These are phyloP conservation scores for Helarctos malayanus DNA, from an alignment of 2,797 vertebrate species.

Conservation along the genomic window DNA sequence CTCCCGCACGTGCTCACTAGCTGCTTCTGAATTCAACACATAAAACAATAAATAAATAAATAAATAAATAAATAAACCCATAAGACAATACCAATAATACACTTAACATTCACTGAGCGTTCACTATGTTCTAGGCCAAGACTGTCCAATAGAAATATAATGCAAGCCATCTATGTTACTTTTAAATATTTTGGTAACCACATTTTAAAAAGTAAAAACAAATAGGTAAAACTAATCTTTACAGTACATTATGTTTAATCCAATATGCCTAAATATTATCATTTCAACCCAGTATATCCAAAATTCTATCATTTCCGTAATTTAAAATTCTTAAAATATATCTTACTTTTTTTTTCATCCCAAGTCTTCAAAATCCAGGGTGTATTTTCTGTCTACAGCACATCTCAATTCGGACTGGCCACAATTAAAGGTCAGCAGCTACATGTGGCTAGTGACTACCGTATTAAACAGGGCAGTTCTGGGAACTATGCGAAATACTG, in stretches of 20 bases:
- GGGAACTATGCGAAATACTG: not conserved
- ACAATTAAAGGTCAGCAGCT: not conserved
- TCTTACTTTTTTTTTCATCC: not conserved
- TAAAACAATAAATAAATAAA: not conserved
- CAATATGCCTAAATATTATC: not conserved
- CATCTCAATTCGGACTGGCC: not conserved
- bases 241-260: not conserved
- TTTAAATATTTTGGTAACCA: not conserved
- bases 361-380: not conserved
- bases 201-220: not conserved
- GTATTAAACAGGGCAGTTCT: not conserved
- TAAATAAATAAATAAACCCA: not conserved
- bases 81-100: not conserved
- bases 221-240: not conserved
- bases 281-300: not conserved
- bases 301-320: not conserved
- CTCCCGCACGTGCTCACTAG: not conserved
- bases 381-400: not conserved
- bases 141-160: not conserved
- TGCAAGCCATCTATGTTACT: not conserved
- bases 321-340: constrained; percentile 18
- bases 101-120: not conserved
- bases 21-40: not conserved
- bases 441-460: not conserved
- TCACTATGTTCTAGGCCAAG: not conserved